Base-by-base conservation (phyloP, 2,797 vertebrate species). In the Meriones psammophilus region DNA sequence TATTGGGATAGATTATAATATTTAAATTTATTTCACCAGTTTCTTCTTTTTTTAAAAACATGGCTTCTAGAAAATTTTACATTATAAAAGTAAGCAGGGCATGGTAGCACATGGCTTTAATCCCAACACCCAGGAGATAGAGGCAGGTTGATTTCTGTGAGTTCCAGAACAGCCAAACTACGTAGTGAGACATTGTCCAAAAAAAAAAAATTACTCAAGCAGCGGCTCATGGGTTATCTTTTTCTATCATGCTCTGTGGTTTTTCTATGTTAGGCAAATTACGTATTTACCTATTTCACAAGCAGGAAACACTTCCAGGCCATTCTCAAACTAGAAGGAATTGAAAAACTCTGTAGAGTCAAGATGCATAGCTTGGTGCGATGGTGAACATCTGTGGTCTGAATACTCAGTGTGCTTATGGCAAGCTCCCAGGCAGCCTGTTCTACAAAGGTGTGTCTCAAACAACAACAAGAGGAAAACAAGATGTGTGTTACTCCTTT, bases 261-360 rank as follows among this genome's bases (percentile, higher is more conserved):
- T 33, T 22, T 93, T 92, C 81, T 91, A 18, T 90, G 60, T 39
- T 58, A 81, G 18, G 73, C 24, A 92, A 46, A 92, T 88, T 85
- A 74, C 39, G 71, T 84, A 28, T 42, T 89, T 69, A 78, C 56
- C 84, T 84, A 36, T 62, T 91, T 68, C 30, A 66, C 4, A 69
- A 46, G 76, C 42, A 69, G 18, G 28, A 33, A 66, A 7, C 39
- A 64, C 7, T 39, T 33, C 6, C 80, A 28, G 50, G 66, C 39
- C 10, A 81, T 46, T 66, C 36, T 71, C 6, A 93, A 71, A 89
- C 36, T n/a, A 58, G 68, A 76, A 81, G 42, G 42, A 42, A 74
- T 12, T 58, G 36, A 26, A 76, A 92, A 62, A 79, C 14, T 92
- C 89, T 86, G 24, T 74, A 68, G 30, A 96, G 46, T 84, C 46